Percentiles rank a stretch among this genome's conserved stretches.
phyloP scores from a whole-genome alignment of 2,113 vertebrate genomes.

The Illadopsis cleaveri region DNA sequence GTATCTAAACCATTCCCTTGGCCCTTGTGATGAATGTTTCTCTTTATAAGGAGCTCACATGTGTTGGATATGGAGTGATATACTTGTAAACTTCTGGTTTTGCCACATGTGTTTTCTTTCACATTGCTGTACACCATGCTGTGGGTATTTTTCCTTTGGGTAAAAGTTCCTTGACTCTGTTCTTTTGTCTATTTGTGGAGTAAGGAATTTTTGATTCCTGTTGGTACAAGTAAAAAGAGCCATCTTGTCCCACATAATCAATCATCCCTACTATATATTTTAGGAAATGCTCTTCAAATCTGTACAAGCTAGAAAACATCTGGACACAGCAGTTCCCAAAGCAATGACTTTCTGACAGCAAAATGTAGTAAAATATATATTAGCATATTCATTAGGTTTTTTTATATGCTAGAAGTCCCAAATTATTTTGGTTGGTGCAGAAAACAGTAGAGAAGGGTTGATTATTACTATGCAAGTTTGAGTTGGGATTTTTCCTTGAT shows the following conservation, averaged over 20 bases:
- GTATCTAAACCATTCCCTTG: not conserved
- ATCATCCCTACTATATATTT: not conserved
- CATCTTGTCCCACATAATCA: not conserved
- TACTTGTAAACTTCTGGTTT: not conserved
- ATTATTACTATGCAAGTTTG: not conserved
- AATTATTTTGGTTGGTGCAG: not conserved
- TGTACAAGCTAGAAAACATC: not conserved
- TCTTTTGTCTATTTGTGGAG: not conserved
- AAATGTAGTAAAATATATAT: not conserved
- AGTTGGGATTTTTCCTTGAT: accelerated
- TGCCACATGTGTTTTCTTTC: not conserved
- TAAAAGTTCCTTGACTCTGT: not conserved
- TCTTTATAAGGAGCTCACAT: not conserved
- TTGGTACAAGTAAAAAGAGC: not conserved
- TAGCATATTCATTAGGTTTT: not conserved
- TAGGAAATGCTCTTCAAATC: not conserved
- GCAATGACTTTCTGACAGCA: not conserved
- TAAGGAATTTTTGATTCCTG: not conserved
- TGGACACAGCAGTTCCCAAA: not conserved
- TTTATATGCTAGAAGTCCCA: not conserved
- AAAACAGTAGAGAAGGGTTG: not conserved
- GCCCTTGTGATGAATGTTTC: not conserved
- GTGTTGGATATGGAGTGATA: not conserved
- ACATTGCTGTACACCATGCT: not conserved
- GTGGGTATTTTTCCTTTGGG: not conserved